Percentiles rank a stretch among this genome's conserved stretches.
These are phyloP conservation scores for Agonum fuliginosum DNA, from an alignment of 2,888 invertebrate species.

Conservation along the genomic window DNA sequence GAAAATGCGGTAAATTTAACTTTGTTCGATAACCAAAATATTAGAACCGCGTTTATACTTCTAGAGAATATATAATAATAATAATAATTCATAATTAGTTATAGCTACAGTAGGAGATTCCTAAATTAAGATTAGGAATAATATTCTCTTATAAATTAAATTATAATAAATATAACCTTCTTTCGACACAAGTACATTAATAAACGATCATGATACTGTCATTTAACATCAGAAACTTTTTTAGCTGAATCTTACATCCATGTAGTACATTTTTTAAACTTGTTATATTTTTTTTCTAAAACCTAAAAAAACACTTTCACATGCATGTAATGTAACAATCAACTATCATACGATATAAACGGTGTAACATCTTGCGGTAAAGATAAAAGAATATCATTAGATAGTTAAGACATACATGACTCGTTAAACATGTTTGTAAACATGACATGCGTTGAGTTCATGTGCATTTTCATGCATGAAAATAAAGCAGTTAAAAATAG, in stretches of 20 bases:
- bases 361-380: slow-evolving; percentile 1
- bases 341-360: slow-evolving; percentile 16
- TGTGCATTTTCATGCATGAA: slow-evolving; percentile 22
- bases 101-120: too few species aligned
- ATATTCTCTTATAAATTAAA: too few species aligned
- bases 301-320: slow-evolving; percentile 19
- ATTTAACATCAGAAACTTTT: slow-evolving; percentile 11
- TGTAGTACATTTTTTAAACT: slow-evolving; percentile 1
- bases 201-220: neutral
- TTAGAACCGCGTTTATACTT: too few species aligned
- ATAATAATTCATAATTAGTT: too few species aligned
- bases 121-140: too few species aligned
- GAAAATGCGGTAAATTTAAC: too few species aligned
- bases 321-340: slow-evolving; percentile 21
- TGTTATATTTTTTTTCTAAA: slow-evolving; percentile 10
- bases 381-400: slow-evolving; percentile 33
- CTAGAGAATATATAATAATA: too few species aligned
- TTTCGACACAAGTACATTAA: too few species aligned
- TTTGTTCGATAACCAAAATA: too few species aligned
- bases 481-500: too few species aligned
- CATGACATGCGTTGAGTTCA: neutral
- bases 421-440: slow-evolving; percentile 12
- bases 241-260: neutral
- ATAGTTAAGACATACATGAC: slow-evolving; percentile 26
- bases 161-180: too few species aligned